Evolutionary conservation across 2,888 invertebrate species (phyloP), one percentile per base, ranked within the genome.

Genomic region (Colostygia pectinataria): DNA sequence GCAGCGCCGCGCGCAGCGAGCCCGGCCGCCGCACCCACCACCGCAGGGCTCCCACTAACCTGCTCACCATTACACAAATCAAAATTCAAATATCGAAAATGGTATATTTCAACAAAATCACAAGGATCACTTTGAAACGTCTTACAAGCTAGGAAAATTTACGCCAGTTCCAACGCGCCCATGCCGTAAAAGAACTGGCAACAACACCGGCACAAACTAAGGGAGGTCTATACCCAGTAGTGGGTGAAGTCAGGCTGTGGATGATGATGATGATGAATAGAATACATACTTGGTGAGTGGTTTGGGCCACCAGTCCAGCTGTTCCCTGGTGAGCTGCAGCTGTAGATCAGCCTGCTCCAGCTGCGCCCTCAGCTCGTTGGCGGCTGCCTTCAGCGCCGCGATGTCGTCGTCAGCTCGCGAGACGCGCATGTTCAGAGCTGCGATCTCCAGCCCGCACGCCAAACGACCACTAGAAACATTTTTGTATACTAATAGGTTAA

Each of bases 281-380:
- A 1, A 10, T 6, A 36, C 53, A 31, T 8, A 84, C 86, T 64
- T 79, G 56, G 82, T 80, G 53, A 88, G 78, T 9, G 86, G 83
- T 0, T 64, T 49, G 1, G 88, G 87, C 84, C 86, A 84, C 80
- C 84, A 83, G 51, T 66, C 75, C 7, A 83, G 78, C 64, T 80
- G 83, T 24, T 76, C 74, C 39, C 62, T 49, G 1, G 80, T 73
- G 53, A 25, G 15, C 0, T 23, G 29, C 15, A 86, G 75, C 47
- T 79, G 68, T 0, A 6, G 23, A 10, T 33, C 39, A 2, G 34
- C 31, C 1, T 13, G 34, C 1, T 28, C 27, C n/a, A 55, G 51
- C 51, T 54, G 50, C 13, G 5, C 29, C n/a, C 36, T 40, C 23
- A 50, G 42, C 9, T 45, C 41, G 1, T n/a, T 18, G 4, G 45